These are phyloP conservation scores for Chrysolina oricalcia DNA, from an alignment of 2,888 invertebrate genomes.

Conservation along the genomic window DNA sequence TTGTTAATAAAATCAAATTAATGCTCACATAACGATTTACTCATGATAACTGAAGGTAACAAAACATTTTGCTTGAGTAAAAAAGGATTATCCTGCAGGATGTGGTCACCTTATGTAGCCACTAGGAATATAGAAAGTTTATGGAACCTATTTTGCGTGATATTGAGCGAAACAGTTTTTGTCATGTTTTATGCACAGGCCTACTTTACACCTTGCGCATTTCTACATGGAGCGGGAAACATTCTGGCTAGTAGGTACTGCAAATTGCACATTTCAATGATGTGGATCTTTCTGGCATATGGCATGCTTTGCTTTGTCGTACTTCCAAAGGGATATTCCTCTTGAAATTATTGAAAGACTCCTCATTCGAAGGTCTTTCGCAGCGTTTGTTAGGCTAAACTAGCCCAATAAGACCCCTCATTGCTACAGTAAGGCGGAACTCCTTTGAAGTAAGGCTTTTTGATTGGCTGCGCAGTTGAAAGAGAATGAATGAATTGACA, in stretches of 20 bases:
- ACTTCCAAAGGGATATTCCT: neutral
- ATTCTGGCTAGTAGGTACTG: conserved; percentile 6
- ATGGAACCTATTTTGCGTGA: neutral
- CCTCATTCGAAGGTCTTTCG: neutral
- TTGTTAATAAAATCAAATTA: neutral
- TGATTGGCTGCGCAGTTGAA: too few relatives aligned
- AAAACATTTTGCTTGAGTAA: neutral
- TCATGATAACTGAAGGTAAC: neutral
- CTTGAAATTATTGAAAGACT: neutral
- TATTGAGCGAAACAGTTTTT: neutral
- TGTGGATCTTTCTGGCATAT: neutral
- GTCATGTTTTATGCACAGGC: neutral
- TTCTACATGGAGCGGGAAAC: conserved; percentile 1
- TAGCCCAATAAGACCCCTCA: neutral
- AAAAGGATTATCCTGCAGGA: neutral
- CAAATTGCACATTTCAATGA: neutral
- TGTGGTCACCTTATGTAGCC: neutral
- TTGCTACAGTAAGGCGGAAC: neutral
- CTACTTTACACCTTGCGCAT: neutral
- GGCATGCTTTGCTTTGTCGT: neutral
- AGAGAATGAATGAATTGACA: neutral
- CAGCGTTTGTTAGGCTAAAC: neutral
- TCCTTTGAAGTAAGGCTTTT: too few relatives aligned
- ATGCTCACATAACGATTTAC: neutral
- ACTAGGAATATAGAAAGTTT: neutral